Conservation (phyloP, 2,113 vertebrate species). For the Chloropsis hardwickii region DNA sequence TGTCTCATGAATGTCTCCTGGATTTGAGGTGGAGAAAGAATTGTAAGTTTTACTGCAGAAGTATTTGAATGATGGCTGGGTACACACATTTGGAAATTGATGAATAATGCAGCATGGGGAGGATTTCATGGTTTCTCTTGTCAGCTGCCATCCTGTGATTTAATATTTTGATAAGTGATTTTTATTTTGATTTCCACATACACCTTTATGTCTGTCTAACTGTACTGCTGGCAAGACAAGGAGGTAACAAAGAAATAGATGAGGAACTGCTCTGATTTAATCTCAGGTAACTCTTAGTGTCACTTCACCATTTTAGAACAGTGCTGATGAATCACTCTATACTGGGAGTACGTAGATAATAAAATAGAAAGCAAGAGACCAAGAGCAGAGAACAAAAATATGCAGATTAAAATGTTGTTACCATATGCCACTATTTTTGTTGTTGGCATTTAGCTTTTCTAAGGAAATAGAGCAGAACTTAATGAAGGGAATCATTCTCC, state of each 20-base stretch:
- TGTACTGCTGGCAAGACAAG: neutral
- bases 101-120: neutral
- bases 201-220: neutral
- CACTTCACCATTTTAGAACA: neutral
- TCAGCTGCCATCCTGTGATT: neutral
- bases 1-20: neutral
- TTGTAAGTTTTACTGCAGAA: neutral
- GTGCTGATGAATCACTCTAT: neutral
- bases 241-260: neutral
- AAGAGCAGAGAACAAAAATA: neutral
- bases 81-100: neutral
- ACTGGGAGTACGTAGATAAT: neutral
- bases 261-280: neutral
- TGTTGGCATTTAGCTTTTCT: neutral
- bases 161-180: neutral
- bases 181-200: neutral
- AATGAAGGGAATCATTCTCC: neutral
- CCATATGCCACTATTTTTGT: neutral
- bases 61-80: neutral
- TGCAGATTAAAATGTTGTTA: neutral
- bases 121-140: neutral
- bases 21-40: neutral
- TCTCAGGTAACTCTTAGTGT: neutral
- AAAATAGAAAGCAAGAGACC: neutral
- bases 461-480: neutral